Percentiles rank a stretch among this genome's conserved stretches.
Evolutionary conservation across 35 echinoderm and acorn worm species (phyloP).

Genomic region (Eucidaris tribuloides): DNA sequence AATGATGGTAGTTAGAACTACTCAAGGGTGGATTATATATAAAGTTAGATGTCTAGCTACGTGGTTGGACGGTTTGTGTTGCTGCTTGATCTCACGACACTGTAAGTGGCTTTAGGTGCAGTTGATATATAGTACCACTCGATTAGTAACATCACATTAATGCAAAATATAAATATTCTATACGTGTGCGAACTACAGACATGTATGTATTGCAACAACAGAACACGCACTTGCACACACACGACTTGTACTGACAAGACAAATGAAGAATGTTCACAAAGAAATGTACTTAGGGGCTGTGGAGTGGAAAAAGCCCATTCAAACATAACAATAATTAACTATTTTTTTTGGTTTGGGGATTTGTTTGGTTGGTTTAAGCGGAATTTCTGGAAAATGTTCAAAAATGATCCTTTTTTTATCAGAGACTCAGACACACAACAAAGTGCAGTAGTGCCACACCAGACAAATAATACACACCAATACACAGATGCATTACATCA

Average conservation of each 20-base stretch:
- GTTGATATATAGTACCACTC: neutral
- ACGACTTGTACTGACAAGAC: neutral
- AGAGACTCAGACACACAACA: neutral
- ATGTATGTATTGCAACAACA: neutral
- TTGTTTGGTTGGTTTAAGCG: no score
- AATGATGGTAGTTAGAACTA: constrained; percentile 26
- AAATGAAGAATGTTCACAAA: neutral
- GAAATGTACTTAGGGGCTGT: neutral
- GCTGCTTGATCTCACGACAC: no score
- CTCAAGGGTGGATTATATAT: constrained; percentile 19
- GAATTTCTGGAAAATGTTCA: no score
- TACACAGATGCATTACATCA: neutral
- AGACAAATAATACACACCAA: neutral
- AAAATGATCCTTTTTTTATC: no score
- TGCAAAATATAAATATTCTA: neutral
- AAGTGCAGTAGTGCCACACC: neutral
- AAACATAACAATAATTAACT: no score
- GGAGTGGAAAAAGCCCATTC: neutral
- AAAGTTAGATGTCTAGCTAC: constrained; percentile 13
- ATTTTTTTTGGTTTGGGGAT: no score
- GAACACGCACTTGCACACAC: neutral
- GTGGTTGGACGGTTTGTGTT: neutral
- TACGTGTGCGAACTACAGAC: neutral
- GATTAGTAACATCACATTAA: neutral
- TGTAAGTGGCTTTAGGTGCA: neutral